Conservation (phyloP, 2,888 invertebrate species). For the Noctua fimbriata region DNA sequence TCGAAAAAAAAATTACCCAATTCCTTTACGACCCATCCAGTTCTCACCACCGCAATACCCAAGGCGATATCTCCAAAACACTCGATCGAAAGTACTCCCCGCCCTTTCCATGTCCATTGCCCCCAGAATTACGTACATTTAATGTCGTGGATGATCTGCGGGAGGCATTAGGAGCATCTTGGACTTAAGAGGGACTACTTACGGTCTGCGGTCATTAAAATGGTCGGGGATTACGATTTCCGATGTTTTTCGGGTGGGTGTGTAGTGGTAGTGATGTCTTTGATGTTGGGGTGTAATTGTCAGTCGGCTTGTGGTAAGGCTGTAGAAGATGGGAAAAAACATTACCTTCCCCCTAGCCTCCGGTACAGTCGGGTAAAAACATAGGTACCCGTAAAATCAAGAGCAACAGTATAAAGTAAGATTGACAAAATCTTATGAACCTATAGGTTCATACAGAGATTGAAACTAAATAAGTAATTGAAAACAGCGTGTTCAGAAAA, state of each 20-base stretch:
- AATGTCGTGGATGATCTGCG: conserved; percentile 78
- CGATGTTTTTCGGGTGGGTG: conserved; percentile 48
- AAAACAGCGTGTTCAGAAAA: not conserved
- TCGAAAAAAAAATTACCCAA: too few relatives aligned
- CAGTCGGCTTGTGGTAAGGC: not conserved
- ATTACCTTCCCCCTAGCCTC: not conserved
- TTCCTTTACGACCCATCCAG: conserved; percentile 29
- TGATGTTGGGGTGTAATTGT: conserved; percentile 14
- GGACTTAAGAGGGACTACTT: conserved; percentile 66
- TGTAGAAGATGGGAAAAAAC: not conserved
- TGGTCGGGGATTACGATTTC: conserved; percentile 54
- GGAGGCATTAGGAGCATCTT: conserved; percentile 69
- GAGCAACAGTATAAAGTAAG: not conserved
- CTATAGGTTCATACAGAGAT: not conserved
- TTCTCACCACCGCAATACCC: conserved; percentile 34
- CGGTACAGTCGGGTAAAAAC: not conserved
- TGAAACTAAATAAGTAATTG: not conserved
- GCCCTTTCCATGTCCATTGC: conserved; percentile 76
- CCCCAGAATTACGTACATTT: conserved; percentile 69
- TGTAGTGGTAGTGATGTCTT: conserved; percentile 18
- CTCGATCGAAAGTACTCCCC: conserved; percentile 67
- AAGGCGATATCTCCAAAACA: conserved; percentile 59
- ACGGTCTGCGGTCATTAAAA: conserved; percentile 71
- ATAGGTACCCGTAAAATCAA: not conserved
- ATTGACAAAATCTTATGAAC: not conserved